phyloP scores from a whole-genome alignment of 2,888 invertebrate species.

The Hecatera dysodea region DNA sequence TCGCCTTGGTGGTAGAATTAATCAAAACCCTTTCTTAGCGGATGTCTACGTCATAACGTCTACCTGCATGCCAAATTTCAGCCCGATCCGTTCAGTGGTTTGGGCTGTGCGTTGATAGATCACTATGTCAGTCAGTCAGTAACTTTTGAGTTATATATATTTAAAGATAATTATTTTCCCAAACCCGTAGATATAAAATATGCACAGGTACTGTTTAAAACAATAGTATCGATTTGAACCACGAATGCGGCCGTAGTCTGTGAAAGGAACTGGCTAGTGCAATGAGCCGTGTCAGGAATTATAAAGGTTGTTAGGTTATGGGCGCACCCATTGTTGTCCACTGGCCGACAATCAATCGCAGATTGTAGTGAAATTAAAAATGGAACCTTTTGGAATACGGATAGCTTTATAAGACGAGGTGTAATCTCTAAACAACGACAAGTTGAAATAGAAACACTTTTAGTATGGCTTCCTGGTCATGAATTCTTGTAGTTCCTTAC shows the following conservation, averaged over 20 bases:
- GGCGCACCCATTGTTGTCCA: conserved; percentile 31
- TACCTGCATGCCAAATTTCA: too few species aligned
- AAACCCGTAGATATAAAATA: too few species aligned
- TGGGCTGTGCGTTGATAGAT: too few species aligned
- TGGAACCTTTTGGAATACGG: background rate
- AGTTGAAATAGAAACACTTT: too few species aligned
- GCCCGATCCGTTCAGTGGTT: too few species aligned
- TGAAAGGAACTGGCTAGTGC: conserved; percentile 66
- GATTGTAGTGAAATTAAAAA: conserved; percentile 16
- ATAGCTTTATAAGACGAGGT: background rate
- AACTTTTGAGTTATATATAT: too few species aligned
- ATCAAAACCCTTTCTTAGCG: too few species aligned
- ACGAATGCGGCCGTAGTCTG: conserved; percentile 27
- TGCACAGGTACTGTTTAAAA: conserved; percentile 25
- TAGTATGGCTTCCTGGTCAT: too few species aligned
- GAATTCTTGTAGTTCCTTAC: background rate
- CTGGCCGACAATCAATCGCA: conserved; percentile 14
- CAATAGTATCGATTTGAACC: conserved; percentile 27
- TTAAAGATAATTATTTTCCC: too few species aligned
- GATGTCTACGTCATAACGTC: too few species aligned
- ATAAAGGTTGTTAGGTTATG: conserved; percentile 1
- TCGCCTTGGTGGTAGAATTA: too few species aligned
- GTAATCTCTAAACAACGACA: background rate
- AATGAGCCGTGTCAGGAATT: conserved; percentile 61
- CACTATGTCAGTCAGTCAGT: too few species aligned